These are phyloP conservation scores for Pterois miles DNA, from an alignment of 2,797 vertebrate species.

Conservation along the genomic window DNA sequence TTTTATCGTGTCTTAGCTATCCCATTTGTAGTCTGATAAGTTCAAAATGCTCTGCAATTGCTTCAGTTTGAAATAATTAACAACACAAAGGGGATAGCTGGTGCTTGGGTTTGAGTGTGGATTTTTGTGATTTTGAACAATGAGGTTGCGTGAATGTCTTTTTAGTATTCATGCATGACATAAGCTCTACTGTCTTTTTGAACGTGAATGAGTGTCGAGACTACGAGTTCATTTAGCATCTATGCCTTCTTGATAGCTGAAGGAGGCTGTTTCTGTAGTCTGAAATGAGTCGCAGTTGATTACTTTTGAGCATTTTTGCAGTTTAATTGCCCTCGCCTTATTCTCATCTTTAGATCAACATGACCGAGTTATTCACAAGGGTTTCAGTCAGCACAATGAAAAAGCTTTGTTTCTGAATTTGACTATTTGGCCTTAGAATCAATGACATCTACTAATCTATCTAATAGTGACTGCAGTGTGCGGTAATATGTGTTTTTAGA, in stretches of 20 bases:
- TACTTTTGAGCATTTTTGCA: neutral
- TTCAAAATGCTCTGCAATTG: neutral
- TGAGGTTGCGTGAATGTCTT: neutral
- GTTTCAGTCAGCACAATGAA: neutral
- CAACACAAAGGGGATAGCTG: constrained; percentile 59
- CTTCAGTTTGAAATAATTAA: neutral
- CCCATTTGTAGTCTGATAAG: constrained; percentile 59
- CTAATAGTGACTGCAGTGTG: neutral
- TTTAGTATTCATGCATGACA: constrained; percentile 32
- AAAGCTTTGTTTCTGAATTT: neutral
- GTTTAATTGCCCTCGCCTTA: neutral
- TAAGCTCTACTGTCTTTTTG: constrained; percentile 5
- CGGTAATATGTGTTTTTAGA: constrained; percentile 25
- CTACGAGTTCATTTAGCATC: neutral
- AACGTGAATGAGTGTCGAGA: neutral
- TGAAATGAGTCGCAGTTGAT: neutral
- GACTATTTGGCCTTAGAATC: constrained; percentile 2
- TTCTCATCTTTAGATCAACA: neutral
- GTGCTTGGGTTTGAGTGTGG: constrained; percentile 37
- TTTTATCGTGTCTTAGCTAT: constrained; percentile 46
- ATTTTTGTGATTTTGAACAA: constrained; percentile 38
- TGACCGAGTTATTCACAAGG: neutral
- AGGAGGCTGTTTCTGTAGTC: neutral
- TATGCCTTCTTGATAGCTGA: neutral
- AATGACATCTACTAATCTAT: neutral